phyloP scores from a whole-genome alignment of 2,888 invertebrate species.

The Drosophila macrothrix region DNA sequence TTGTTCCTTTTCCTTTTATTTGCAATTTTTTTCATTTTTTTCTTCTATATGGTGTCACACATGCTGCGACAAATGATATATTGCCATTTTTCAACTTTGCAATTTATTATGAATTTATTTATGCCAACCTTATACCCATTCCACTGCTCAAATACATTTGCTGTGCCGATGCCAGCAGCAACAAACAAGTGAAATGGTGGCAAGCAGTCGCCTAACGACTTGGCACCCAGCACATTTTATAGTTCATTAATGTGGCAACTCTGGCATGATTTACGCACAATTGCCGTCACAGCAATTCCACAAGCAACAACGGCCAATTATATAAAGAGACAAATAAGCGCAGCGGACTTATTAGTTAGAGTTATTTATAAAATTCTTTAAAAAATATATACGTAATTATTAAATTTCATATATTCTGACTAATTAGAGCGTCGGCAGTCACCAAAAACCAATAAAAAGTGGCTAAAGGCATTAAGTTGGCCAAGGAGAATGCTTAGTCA shows the following conservation, averaged over 20 bases:
- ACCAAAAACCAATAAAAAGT: constrained; percentile 21
- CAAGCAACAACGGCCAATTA: constrained; percentile 11
- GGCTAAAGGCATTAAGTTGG: constrained; percentile 25
- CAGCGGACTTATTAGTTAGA: background rate
- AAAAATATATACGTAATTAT: background rate
- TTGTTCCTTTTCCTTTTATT: constrained; percentile 33
- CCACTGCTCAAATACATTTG: constrained; percentile 11
- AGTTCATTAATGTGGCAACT: constrained; percentile 73
- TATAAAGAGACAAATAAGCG: background rate
- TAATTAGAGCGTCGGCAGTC: background rate
- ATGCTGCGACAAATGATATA: constrained; percentile 80
- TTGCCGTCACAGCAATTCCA: constrained; percentile 18
- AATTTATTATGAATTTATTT: constrained; percentile 79
- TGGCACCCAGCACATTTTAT: constrained; percentile 53
- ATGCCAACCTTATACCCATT: constrained; percentile 29
- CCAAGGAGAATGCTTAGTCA: constrained; percentile 21
- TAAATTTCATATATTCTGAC: background rate
- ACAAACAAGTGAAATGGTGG: constrained; percentile 24
- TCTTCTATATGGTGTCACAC: constrained; percentile 56
- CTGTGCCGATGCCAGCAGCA: constrained; percentile 9
- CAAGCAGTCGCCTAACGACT: constrained; percentile 47
- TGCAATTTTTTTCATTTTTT: background rate
- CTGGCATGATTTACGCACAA: constrained; percentile 71
- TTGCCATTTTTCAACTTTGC: constrained; percentile 75
- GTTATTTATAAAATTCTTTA: background rate